Base-by-base conservation (phyloP, 2,113 vertebrate genomes). In the Camelus bactrianus region DNA sequence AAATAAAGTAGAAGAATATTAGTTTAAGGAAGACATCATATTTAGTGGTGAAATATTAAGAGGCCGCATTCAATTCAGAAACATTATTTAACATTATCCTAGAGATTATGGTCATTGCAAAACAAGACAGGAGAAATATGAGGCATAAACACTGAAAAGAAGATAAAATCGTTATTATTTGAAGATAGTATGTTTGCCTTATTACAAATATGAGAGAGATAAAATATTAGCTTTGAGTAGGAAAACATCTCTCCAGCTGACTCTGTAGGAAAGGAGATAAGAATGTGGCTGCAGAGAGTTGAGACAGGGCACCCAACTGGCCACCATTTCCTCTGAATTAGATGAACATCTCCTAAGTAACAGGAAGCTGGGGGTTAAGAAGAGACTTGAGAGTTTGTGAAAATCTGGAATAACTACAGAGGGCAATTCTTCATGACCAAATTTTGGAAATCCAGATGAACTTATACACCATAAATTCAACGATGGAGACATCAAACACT, bases 1-100 rank as follows among this genome's bases (percentile, higher is more conserved):
- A 94, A 93, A 95, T 76, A 95, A 95, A 58, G 38, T 76, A 83
- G 5, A 92, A 92, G 70, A 96, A 96, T 80, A 95, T 91, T 87
- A 95, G 73, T 42, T 96, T 79, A 94, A 83, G 92, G 58, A 67
- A 96, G 75, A 77, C 13, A 79, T 91, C 32, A 75, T 92, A 96
- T 70, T 75, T 96, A 95, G 89, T 67, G 32, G 38, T 84, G 30
- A 95, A 88, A 76, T 93, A 95, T 67, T 96, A 42, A 93, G 28
- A 76, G 11, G 16, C 8, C 82, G 48, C 38, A 91, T 54, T 93
- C 92, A 88, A 95, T 94, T 94, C 50, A 83, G 26, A 9, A 94
- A 81, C 50, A 48, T 54, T 35, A 76, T 79, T 95, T 90, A 92
- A 93, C 75, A 95, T 81, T 89, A 64, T 64, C 46, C 30, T 84